Evolutionary conservation across 2,797 vertebrate species (phyloP).

Genomic region (Gymnodraco acuticeps): DNA sequence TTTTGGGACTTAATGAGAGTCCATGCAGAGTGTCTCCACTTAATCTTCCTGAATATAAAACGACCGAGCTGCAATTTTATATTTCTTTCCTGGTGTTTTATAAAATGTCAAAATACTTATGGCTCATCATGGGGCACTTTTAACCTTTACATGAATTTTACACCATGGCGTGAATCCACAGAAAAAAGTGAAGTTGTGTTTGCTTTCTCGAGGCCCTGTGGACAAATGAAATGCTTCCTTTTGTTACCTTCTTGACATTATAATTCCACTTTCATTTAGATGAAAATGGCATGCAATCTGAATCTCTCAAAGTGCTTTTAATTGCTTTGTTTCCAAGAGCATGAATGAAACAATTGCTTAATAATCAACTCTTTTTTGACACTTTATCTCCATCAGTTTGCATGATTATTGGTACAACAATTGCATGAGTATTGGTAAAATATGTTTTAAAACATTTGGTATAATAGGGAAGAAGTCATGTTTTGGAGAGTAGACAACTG

Average conservation of each 20-base stretch:
- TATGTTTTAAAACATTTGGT: neutral
- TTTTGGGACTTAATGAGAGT: neutral
- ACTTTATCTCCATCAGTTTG: neutral
- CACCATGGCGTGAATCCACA: neutral
- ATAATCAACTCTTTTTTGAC: neutral
- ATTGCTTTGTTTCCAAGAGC: conserved; percentile 23
- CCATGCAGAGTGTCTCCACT: neutral
- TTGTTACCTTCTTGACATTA: neutral
- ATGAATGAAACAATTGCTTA: conserved; percentile 1
- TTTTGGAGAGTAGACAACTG: conserved; percentile 14
- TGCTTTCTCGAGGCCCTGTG: neutral
- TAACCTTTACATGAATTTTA: neutral
- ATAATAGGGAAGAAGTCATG: neutral
- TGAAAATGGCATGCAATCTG: neutral
- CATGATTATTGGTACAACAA: neutral
- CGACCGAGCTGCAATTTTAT: neutral
- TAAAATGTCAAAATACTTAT: conserved; percentile 3
- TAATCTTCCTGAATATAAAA: conserved; percentile 9
- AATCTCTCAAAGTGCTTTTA: conserved; percentile 9
- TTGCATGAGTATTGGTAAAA: neutral
- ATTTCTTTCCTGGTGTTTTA: conserved; percentile 8
- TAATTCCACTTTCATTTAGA: conserved; percentile 2
- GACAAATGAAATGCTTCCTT: conserved; percentile 1
- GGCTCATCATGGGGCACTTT: neutral
- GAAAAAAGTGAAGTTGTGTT: neutral